Conservation (phyloP, 2,797 vertebrate species). For the Tapera naevia region DNA sequence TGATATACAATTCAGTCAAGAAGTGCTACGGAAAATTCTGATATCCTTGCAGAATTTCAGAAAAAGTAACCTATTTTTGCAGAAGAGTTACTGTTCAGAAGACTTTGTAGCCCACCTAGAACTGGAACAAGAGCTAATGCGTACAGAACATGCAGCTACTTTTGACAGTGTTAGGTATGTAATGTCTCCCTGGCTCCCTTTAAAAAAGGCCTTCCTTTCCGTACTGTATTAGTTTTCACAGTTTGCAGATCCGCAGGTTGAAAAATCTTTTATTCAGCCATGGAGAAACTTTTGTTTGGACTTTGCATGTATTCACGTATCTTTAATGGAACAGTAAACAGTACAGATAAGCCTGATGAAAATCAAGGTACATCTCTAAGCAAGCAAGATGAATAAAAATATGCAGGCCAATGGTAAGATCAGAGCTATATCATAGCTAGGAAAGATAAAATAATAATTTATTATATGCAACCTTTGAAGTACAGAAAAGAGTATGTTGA, state of each 20-base stretch:
- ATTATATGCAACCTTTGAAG: neutral
- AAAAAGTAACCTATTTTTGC: neutral
- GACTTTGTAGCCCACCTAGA: neutral
- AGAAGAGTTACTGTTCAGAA: neutral
- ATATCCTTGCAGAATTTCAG: neutral
- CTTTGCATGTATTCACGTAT: neutral
- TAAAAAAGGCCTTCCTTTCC: neutral
- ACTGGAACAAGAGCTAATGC: neutral
- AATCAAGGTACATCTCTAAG: neutral
- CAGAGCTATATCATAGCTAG: neutral
- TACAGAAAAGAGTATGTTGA: neutral
- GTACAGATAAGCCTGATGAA: neutral
- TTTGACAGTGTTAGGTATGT: neutral
- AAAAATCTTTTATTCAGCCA: neutral
- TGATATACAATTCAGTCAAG: neutral
- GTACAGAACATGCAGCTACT: neutral
- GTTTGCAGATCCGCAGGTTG: neutral
- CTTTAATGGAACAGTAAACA: neutral
- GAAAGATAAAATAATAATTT: neutral
- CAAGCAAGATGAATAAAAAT: neutral
- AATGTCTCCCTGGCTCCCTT: neutral
- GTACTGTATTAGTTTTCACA: neutral
- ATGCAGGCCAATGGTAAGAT: neutral
- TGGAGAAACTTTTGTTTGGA: neutral
- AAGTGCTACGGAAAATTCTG: neutral